Conservation (phyloP, 2,888 invertebrate species). For the Chaetogeoica ovagalla region DNA sequence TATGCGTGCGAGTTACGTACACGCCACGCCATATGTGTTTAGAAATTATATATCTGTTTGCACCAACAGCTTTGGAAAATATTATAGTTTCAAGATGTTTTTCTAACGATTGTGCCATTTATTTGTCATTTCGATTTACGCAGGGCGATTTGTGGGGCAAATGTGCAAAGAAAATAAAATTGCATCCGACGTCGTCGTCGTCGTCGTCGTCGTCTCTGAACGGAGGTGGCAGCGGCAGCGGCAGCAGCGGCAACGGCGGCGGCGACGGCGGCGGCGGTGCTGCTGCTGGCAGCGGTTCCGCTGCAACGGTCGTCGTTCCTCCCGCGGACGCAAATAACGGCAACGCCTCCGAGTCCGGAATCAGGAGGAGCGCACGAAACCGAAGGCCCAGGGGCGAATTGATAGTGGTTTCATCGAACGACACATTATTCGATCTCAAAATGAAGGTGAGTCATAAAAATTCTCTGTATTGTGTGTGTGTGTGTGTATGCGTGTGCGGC, state of each 20-base stretch:
- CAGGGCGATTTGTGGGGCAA: conserved; percentile 44
- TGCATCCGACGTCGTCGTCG: background rate
- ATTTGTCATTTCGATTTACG: background rate
- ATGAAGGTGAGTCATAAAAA: conserved; percentile 59
- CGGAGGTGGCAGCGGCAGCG: background rate
- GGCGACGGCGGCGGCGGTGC: no score
- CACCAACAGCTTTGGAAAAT: no score
- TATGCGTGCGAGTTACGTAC: background rate
- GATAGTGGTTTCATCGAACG: conserved; percentile 60
- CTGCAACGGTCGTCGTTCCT: background rate
- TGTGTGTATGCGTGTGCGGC: no score
- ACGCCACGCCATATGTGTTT: no score
- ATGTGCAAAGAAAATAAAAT: conserved; percentile 46
- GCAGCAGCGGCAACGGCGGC: conserved; percentile 24
- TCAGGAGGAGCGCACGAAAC: conserved; percentile 59
- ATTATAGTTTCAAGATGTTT: no score
- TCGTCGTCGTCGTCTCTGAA: background rate
- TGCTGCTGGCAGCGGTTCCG: background rate
- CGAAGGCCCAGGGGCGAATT: conserved; percentile 60
- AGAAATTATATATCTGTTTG: no score
- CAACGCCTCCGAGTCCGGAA: conserved; percentile 42
- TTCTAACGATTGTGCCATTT: no score
- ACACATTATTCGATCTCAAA: conserved; percentile 61
- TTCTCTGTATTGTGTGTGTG: background rate
- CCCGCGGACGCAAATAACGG: conserved; percentile 1